phyloP scores from a whole-genome alignment of 1,140 invertebrate species.

The Drosophila arawakana region DNA sequence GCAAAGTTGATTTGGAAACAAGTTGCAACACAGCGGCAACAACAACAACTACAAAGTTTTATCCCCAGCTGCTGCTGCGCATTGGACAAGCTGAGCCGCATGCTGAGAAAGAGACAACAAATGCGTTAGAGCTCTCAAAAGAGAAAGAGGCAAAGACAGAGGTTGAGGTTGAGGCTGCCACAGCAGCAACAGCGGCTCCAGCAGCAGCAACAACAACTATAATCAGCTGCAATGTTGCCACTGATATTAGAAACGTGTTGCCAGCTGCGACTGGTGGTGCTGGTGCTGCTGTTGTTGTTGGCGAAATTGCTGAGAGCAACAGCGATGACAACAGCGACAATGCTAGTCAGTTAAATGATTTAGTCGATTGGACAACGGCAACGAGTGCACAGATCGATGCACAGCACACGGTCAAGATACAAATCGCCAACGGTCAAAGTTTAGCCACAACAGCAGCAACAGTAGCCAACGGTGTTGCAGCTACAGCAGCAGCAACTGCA shows the following conservation, averaged over 20 bases:
- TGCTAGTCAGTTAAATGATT: slow-evolving; percentile 46
- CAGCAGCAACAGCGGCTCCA: slow-evolving; percentile 8
- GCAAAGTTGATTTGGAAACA: slow-evolving; percentile 73
- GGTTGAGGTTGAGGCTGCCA: slow-evolving; percentile 19
- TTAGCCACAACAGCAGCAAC: neutral
- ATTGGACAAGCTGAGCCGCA: slow-evolving; percentile 52
- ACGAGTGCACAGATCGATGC: slow-evolving; percentile 59
- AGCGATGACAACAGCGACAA: slow-evolving; percentile 12
- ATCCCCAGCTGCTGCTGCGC: slow-evolving; percentile 69
- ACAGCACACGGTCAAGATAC: slow-evolving; percentile 79
- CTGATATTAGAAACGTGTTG: slow-evolving; percentile 56
- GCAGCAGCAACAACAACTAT: slow-evolving; percentile 46
- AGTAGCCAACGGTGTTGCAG: neutral
- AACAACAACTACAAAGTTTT: slow-evolving; percentile 49
- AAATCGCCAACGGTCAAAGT: slow-evolving; percentile 64
- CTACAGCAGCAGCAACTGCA: neutral
- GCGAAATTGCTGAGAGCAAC: slow-evolving; percentile 48
- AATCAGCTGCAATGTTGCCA: slow-evolving; percentile 73
- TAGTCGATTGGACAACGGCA: slow-evolving; percentile 47
- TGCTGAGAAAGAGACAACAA: slow-evolving; percentile 12
- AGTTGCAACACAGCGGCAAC: slow-evolving; percentile 59
- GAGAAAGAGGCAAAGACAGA: slow-evolving; percentile 1
- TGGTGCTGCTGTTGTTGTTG: neutral
- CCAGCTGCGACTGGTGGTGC: slow-evolving; percentile 23
- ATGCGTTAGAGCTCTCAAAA: neutral